Conservation (phyloP, 2,113 vertebrate genomes). For the Cavia porcellus region DNA sequence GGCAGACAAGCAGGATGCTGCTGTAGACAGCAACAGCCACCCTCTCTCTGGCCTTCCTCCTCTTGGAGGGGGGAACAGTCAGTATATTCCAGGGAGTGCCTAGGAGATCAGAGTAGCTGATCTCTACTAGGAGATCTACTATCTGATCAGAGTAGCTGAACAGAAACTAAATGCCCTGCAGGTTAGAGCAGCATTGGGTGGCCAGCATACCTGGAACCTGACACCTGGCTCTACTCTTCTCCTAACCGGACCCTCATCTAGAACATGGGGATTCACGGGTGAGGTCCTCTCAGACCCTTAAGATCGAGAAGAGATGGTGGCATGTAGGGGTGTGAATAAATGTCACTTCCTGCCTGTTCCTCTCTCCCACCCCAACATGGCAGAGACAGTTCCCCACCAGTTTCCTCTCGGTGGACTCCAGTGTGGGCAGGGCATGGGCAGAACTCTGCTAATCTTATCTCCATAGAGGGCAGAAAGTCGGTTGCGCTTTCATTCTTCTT, state of each 20-base stretch:
- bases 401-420: no score
- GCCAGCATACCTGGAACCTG: not conserved
- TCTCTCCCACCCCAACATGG: accelerated
- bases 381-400: not conserved
- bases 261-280: not conserved
- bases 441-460: no score
- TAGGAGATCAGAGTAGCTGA: not conserved
- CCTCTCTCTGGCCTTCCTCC: not conserved
- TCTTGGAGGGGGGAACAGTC: not conserved
- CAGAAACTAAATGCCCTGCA: not conserved
- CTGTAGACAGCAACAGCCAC: accelerated
- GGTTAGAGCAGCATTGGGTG: not conserved
- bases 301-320: not conserved
- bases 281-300: not conserved
- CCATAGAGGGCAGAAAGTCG: not conserved
- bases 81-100: accelerated
- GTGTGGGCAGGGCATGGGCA: accelerated
- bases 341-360: not conserved
- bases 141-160: no score
- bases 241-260: not conserved
- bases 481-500: accelerated
- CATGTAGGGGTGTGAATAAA: not conserved
- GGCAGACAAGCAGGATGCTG: not conserved
- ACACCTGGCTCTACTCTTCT: not conserved
- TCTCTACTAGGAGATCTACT: no score